A percentile compares a stretch with the other conserved stretches of the same genome.
These are phyloP conservation scores for Channa argus DNA, from an alignment of 2,113 vertebrate species.

Conservation along the genomic window DNA sequence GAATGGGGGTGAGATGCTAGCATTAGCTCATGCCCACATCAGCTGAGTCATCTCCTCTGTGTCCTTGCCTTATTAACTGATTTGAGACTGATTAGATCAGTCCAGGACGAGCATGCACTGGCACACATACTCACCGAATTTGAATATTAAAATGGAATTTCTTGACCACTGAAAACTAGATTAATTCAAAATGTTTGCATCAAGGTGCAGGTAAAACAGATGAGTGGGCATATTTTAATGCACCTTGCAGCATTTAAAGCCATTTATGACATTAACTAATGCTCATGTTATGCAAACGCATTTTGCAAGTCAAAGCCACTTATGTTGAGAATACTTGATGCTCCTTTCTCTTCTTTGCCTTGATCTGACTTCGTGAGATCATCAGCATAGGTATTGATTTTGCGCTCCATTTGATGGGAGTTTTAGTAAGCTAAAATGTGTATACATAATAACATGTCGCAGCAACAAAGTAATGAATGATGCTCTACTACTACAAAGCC, in stretches of 20 bases:
- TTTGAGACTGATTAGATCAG: constrained; percentile 82
- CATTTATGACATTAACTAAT: constrained; percentile 81
- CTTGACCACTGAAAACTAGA: constrained; percentile 76
- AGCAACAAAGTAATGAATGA: constrained; percentile 29
- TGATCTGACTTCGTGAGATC: constrained; percentile 67
- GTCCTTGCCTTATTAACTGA: constrained; percentile 84
- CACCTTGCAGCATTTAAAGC: constrained; percentile 77
- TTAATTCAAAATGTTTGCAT: constrained; percentile 77
- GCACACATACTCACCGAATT: constrained; percentile 63
- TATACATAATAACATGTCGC: constrained; percentile 38
- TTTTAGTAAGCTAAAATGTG: constrained; percentile 52
- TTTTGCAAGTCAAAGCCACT: constrained; percentile 77
- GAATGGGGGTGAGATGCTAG: constrained; percentile 69
- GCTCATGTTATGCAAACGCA: constrained; percentile 81
- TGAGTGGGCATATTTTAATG: constrained; percentile 79
- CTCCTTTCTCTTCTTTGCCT: constrained; percentile 42
- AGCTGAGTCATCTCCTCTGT: constrained; percentile 84
- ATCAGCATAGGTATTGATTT: constrained; percentile 76
- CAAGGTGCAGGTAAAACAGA: constrained; percentile 77
- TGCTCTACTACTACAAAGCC: neutral
- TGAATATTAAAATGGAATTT: constrained; percentile 84
- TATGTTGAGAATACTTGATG: constrained; percentile 69
- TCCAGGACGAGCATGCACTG: constrained; percentile 41
- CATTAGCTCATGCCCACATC: constrained; percentile 79
- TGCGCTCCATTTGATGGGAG: constrained; percentile 66